Evolutionary conservation across 1,140 invertebrate species (phyloP), one percentile per base, ranked within the genome.

Genomic region (Whitmania pigra): DNA sequence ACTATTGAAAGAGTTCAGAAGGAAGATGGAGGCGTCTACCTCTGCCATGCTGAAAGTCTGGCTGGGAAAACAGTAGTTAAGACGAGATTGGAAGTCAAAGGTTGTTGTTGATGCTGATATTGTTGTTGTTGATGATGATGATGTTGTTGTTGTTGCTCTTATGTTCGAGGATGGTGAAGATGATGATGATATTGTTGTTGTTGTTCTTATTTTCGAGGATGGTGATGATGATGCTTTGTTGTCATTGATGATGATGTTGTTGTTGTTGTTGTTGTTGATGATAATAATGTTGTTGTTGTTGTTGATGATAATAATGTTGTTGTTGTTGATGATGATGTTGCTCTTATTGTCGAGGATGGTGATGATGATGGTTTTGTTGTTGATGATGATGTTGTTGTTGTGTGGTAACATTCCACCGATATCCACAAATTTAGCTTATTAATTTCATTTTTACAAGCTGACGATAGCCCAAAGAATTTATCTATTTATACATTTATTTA

Each of bases 11-110:
- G 15, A 17, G 57, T 63, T 0, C 85, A 87, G 77, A 86, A 88
- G 71, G 89, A 91, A 72, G 91, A 94, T 79, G 87, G 89, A 69
- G 91, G 91, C 7, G 89, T 88, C 78, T 89, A 92, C 76, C 88
- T 92, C 0, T 94, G 92, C 80, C 91, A 90, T 60, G 91, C 90
- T 9, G 25, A 31, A 29, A 71, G 71, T 60, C 15, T 63, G 2
- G 29, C 57, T 20, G 71, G 71, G 7, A 60, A 29, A 22, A 53
- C 57, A 53, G 55, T 53, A 4, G 69, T 31, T 18, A 53, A 22
- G 13, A 49, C 69, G 0, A 49, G n/a, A 53, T 25, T 70, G n/a
- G 49, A 36, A 25, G 69, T 70, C 49, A 70, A 70, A 70, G 69
- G 69, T 53, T n/a, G 43, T n/a, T 57, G 54, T 57, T 57, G 25